Evolutionary conservation across 2,888 invertebrate genomes (phyloP), one percentile per base, ranked within the genome.

Genomic region (Lingula anatina): DNA sequence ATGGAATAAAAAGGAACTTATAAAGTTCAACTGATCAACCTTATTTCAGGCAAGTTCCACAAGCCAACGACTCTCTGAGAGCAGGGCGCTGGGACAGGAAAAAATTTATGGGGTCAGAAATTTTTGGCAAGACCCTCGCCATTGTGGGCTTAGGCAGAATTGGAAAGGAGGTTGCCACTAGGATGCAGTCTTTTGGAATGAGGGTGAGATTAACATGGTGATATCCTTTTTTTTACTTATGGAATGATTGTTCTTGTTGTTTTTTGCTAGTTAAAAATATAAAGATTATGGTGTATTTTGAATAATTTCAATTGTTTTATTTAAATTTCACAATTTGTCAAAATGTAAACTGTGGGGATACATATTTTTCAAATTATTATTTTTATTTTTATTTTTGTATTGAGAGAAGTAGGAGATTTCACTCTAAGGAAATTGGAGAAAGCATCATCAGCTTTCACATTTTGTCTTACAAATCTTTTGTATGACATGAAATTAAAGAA

Each of bases 111-210:
- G 95, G 96, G 45, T 85, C 84, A 46, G 96, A 97, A 77, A 80
- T 97, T 38, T 83, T 84, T 64, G 92, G 91, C 50, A 95, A 95
- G 79, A 93, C 92, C 0, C 81, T 99, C 44, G 97, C 90, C 0
- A 86, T 99, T 46, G 81, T 99, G 21, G 97, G 97, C 1, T 83
- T 97, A 44, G 97, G 97, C 5, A 83, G 96, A 47, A 97, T 99
- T 56, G 99, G 97, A 27, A 84, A 89, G 41, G 95, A 96, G 79
- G 97, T 99, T 2, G 92, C 90, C 2, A 66, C 82, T n/a, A 83
- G 96, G 58, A 95, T 99, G 95, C 87, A 90, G 75, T 84, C 90
- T 0, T 97, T 90, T 80, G 95, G 95, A 60, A 97, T 99, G 97
- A 88, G 83, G 79, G 90, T 93, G 77, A 56, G 56, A n/a, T n/a